A percentile compares a stretch with the other conserved stretches of the same genome.
phyloP scores from a whole-genome alignment of 37 sponge, comb jelly and placozoan genomes.

The Cliona cf. orientalis region DNA sequence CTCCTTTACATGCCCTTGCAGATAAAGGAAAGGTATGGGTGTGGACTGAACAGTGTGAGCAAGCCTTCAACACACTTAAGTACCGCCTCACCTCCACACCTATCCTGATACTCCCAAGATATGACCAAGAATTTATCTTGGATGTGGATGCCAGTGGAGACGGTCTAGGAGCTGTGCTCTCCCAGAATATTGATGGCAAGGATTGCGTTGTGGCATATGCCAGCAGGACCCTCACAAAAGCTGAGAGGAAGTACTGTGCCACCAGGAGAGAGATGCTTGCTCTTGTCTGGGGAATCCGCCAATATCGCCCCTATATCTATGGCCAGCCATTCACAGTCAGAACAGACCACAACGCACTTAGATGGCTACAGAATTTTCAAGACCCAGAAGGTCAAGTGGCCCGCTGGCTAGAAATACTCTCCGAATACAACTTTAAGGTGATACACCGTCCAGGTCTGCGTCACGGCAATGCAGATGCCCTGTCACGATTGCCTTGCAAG shows the following conservation, averaged over 20 bases:
- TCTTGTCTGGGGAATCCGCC: conserved; percentile 1
- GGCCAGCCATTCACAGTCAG: conserved; percentile 17
- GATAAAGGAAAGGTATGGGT: conserved; percentile 7
- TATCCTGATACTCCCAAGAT: conserved; percentile 23
- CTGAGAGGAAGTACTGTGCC: conserved; percentile 35
- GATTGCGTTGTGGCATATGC: conserved; percentile 25
- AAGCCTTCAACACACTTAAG: conserved; percentile 38
- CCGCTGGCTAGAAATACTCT: conserved; percentile 16
- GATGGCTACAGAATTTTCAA: conserved; percentile 30
- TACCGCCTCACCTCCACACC: conserved; percentile 27
- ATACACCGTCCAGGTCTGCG: conserved; percentile 24
- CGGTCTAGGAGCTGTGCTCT: no score
- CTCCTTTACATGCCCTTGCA: no score
- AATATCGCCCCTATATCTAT: conserved; percentile 15
- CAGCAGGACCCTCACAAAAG: conserved; percentile 25
- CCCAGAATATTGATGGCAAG: no score
- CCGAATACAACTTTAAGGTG: conserved; percentile 3
- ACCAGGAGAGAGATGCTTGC: conserved; percentile 45
- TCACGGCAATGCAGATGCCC: conserved; percentile 33
- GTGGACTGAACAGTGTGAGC: conserved; percentile 29
- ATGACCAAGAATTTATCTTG: conserved; percentile 17
- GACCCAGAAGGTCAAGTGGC: conserved; percentile 27
- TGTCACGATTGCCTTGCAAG: conserved; percentile 25
- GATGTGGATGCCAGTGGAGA: no score
- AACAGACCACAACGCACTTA: conserved; percentile 30